These are phyloP conservation scores for Conus canariensis DNA, from an alignment of 2,888 invertebrate species.

Conservation along the genomic window DNA sequence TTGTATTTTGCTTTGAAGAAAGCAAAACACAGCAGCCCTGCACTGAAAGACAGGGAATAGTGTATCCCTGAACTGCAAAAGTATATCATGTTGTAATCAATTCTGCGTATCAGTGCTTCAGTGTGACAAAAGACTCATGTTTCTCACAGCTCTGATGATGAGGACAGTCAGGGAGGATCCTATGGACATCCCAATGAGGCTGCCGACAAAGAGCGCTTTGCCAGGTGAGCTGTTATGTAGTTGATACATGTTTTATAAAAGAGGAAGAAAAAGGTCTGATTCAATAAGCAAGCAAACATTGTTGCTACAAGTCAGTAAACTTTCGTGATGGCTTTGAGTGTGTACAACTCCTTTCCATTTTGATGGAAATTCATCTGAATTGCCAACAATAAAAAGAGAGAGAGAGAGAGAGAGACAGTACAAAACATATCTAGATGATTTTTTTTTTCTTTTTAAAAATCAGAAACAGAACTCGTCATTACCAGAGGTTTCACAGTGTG, in stretches of 20 bases:
- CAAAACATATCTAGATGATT: not conserved
- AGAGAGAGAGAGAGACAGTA: too few species aligned
- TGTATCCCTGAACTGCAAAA: not conserved
- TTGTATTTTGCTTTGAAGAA: not conserved
- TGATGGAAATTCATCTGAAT: too few species aligned
- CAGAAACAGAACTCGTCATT: too few species aligned
- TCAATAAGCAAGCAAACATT: too few species aligned
- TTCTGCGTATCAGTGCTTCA: not conserved
- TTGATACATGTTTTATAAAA: too few species aligned
- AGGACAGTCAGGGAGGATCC: constrained; percentile 70
- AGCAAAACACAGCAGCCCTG: too few species aligned
- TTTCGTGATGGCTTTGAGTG: too few species aligned
- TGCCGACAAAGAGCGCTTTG: constrained; percentile 95
- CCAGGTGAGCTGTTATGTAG: constrained; percentile 84
- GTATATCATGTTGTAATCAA: not conserved
- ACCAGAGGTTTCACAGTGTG: too few species aligned
- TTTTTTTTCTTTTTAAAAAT: not conserved
- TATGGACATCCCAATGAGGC: constrained; percentile 64
- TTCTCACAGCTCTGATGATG: constrained; percentile 72
- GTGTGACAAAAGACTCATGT: not conserved
- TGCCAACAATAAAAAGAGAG: too few species aligned
- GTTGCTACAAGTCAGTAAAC: too few species aligned
- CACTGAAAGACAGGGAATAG: not conserved
- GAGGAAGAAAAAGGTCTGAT: too few species aligned
- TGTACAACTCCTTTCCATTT: too few species aligned